Percentiles rank a stretch among this genome's conserved stretches.
Evolutionary conservation across 2,797 vertebrate species (phyloP).

Genomic region (Mormyrus proboscirostris): DNA sequence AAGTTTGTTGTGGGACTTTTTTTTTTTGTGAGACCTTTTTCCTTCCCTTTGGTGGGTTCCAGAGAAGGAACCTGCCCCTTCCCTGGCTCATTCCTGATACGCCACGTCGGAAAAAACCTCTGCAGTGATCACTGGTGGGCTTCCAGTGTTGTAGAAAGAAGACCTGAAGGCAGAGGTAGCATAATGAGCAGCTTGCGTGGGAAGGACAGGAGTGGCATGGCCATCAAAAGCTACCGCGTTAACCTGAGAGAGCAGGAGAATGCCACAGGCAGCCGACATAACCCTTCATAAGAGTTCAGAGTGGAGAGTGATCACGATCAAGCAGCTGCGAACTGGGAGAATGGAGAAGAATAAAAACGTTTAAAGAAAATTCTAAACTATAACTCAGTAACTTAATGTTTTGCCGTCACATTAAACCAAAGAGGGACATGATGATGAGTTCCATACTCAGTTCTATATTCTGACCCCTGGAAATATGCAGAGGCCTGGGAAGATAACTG

Average conservation of each 20-base stretch:
- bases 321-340: neutral
- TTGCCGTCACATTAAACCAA: neutral
- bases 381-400: neutral
- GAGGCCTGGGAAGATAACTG: neutral
- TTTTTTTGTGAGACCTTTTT: neutral
- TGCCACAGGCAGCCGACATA: neutral
- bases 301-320: neutral
- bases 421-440: neutral
- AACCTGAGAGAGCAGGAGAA: neutral
- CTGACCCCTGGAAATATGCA: neutral
- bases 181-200: conserved; percentile 3
- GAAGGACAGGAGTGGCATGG: neutral
- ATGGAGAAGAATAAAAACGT: neutral
- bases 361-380: neutral
- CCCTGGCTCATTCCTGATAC: neutral
- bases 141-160: neutral
- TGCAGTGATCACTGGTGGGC: neutral
- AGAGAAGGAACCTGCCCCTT: neutral
- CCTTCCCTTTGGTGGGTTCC: neutral
- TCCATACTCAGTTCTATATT: neutral
- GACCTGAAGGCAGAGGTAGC: neutral
- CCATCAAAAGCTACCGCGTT: neutral
- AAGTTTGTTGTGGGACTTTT: neutral
- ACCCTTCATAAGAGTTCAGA: neutral
- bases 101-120: neutral